phyloP scores from a whole-genome alignment of 2,888 invertebrate genomes.

The Troides aeacus region DNA sequence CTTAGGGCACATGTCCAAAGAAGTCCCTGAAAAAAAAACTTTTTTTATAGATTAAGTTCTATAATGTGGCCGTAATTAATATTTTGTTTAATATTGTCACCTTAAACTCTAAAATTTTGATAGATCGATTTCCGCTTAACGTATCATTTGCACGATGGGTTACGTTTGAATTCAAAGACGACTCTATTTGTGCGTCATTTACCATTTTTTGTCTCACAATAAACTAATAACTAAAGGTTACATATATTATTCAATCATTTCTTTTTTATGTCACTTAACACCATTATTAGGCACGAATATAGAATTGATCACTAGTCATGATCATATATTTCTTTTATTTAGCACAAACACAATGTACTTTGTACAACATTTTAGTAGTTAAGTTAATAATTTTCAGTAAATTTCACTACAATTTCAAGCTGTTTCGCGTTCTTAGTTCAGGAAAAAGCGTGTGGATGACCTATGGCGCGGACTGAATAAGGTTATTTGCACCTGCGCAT shows the following conservation, averaged over 20 bases:
- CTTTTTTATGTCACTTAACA: constrained; percentile 14
- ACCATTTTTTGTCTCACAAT: constrained; percentile 66
- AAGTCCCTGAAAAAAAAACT: constrained; percentile 66
- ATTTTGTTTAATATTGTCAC: constrained; percentile 39
- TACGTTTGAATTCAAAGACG: constrained; percentile 62
- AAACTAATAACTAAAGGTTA: constrained; percentile 44
- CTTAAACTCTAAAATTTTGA: constrained; percentile 67
- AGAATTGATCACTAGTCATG: background rate
- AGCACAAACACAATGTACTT: background rate
- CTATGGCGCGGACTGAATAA: constrained; percentile 72
- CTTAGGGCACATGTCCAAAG: constrained; percentile 88
- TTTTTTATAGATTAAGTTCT: constrained; percentile 26
- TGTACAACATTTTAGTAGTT: constrained; percentile 2
- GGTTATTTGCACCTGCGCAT: constrained; percentile 77
- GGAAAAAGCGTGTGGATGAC: constrained; percentile 56
- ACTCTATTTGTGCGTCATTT: constrained; percentile 74
- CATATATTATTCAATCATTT: constrained; percentile 25
- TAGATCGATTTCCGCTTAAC: constrained; percentile 54
- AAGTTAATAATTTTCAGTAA: background rate
- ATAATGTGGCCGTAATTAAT: background rate
- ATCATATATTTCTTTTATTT: background rate
- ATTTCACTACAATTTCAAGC: constrained; percentile 5
- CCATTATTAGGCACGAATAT: constrained; percentile 17
- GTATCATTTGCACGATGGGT: constrained; percentile 58
- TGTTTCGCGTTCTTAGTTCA: constrained; percentile 43